A percentile compares a stretch with the other conserved stretches of the same genome.
phyloP scores from a whole-genome alignment of 2,888 invertebrate species.

The Gryllus longicercus region DNA sequence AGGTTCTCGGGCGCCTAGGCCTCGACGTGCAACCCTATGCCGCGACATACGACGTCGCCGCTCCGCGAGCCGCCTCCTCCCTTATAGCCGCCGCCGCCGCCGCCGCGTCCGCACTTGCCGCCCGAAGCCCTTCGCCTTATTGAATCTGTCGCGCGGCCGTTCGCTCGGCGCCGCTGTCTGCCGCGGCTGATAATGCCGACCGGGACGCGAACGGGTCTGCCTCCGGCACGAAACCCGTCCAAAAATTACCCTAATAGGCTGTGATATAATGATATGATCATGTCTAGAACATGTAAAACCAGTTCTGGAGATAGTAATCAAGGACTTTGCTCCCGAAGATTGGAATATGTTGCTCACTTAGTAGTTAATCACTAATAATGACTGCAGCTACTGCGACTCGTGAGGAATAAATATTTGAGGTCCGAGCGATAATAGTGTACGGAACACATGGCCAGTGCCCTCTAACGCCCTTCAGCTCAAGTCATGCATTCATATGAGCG shows the following conservation, averaged over 20 bases:
- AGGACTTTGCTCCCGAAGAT: not conserved
- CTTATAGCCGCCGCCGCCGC: too few relatives aligned
- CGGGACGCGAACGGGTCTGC: too few relatives aligned
- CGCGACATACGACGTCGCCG: too few relatives aligned
- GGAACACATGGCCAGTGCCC: not conserved
- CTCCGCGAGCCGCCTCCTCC: too few relatives aligned
- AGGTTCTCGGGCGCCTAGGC: too few relatives aligned
- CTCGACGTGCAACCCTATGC: too few relatives aligned
- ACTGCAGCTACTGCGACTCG: not conserved
- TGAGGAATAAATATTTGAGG: not conserved
- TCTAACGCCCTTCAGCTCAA: constrained; percentile 6
- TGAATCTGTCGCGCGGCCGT: too few relatives aligned
- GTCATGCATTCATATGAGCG: constrained; percentile 7
- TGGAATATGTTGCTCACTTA: not conserved
- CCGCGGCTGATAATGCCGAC: too few relatives aligned
- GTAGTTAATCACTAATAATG: not conserved
- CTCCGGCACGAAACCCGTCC: not conserved
- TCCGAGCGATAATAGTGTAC: not conserved
- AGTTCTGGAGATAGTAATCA: constrained; percentile 4
- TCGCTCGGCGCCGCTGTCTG: too few relatives aligned
- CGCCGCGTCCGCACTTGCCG: too few relatives aligned
- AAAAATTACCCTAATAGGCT: not conserved
- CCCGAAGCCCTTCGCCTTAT: too few relatives aligned
- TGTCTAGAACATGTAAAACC: constrained; percentile 1
- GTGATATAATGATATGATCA: not conserved